These are phyloP conservation scores for Morone saxatilis DNA, from an alignment of 2,113 vertebrate species.

Conservation along the genomic window DNA sequence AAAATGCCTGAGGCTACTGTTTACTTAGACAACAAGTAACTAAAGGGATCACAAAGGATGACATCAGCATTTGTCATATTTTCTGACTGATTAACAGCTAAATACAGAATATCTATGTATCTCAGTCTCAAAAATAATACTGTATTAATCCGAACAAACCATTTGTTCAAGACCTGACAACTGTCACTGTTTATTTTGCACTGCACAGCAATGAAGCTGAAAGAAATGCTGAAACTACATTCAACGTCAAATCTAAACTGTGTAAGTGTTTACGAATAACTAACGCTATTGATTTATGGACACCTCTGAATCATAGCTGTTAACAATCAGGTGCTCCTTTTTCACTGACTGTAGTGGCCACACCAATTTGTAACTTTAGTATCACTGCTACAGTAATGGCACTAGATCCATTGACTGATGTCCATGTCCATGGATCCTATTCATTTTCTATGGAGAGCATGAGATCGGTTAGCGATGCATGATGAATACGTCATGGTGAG, in stretches of 20 bases:
- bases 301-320: background rate
- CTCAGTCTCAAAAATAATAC: background rate
- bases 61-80: slow-evolving; percentile 1
- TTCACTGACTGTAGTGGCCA: background rate
- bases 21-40: background rate
- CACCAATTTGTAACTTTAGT: background rate
- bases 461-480: too few species aligned
- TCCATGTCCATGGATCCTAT: too few species aligned
- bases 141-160: background rate
- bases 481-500: too few species aligned
- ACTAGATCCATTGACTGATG: too few species aligned
- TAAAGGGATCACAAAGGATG: slow-evolving; percentile 4
- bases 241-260: background rate
- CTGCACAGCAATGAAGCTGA: background rate
- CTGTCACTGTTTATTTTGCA: background rate
- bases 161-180: background rate
- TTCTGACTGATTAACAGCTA: background rate
- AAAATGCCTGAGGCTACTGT: slow-evolving; percentile 27
- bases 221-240: background rate
- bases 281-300: background rate
- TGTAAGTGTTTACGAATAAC: background rate
- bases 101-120: background rate
- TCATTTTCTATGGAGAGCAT: too few species aligned
- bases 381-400: background rate
- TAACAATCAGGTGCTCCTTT: background rate